phyloP scores from a whole-genome alignment of 2,113 vertebrate genomes.

The Leptocoma aspasia region DNA sequence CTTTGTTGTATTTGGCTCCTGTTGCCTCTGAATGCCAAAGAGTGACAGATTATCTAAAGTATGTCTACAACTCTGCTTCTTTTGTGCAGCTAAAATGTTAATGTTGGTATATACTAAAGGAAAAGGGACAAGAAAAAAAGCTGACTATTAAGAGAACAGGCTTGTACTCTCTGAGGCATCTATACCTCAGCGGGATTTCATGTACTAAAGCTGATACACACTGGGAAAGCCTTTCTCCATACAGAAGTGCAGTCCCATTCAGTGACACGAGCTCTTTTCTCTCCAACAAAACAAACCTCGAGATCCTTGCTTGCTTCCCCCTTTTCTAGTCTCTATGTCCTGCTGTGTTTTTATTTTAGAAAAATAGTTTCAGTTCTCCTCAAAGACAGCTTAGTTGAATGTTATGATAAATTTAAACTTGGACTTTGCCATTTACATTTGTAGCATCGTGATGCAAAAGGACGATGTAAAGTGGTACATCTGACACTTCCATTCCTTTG shows the following conservation, averaged over 20 bases:
- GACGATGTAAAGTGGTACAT: background rate
- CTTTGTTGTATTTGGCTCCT: background rate
- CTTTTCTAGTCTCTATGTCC: slow-evolving; percentile 43
- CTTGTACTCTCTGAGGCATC: slow-evolving; percentile 39
- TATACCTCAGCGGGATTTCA: slow-evolving; percentile 57
- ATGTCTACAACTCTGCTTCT: background rate
- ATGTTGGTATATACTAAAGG: slow-evolving; percentile 25
- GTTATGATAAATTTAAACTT: slow-evolving; percentile 49
- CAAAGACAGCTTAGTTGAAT: slow-evolving; percentile 38
- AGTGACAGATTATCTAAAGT: slow-evolving; percentile 23
- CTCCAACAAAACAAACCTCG: slow-evolving; percentile 53
- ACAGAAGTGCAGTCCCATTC: slow-evolving; percentile 51
- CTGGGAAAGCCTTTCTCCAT: slow-evolving; percentile 51
- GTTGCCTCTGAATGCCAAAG: background rate
- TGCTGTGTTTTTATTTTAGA: slow-evolving; percentile 71
- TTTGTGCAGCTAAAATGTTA: slow-evolving; percentile 53
- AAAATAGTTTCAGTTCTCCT: slow-evolving; percentile 60
- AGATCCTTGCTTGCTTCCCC: slow-evolving; percentile 60
- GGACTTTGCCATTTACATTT: slow-evolving; percentile 12
- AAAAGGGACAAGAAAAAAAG: background rate
- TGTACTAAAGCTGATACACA: slow-evolving; percentile 42
- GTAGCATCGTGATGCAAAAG: background rate
- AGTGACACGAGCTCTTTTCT: slow-evolving; percentile 50
- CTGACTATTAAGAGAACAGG: slow-evolving; percentile 45
- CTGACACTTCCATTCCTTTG: background rate